phyloP scores from a whole-genome alignment of 2,113 vertebrate species.

The Oncorhynchus kisutch region DNA sequence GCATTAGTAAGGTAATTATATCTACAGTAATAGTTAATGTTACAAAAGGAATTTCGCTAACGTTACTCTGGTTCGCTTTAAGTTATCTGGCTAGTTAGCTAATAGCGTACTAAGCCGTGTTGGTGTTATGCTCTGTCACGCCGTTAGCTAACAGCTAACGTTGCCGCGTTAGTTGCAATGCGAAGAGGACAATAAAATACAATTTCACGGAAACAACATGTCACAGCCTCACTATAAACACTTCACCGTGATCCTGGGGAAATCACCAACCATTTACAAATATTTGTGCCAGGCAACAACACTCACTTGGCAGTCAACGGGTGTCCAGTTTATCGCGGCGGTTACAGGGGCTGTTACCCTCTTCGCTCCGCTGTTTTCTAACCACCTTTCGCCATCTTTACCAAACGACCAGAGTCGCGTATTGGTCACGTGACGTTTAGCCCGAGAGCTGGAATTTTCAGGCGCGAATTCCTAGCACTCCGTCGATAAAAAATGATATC shows the following conservation, averaged over 20 bases:
- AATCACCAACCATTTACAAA: background rate
- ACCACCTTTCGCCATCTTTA: conserved; percentile 89
- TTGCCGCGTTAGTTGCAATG: background rate
- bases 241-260: background rate
- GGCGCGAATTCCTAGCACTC: conserved; percentile 18
- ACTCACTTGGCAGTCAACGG: conserved; percentile 51
- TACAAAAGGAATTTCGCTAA: too few species aligned
- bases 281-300: background rate
- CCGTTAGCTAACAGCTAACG: background rate
- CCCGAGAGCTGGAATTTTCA: conserved; percentile 47
- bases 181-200: conserved; percentile 2
- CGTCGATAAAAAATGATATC: background rate
- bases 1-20: too few species aligned
- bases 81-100: too few species aligned
- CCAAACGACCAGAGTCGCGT: conserved; percentile 74
- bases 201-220: background rate
- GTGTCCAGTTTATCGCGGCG: conserved; percentile 35
- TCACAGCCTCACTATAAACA: background rate
- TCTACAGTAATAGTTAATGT: too few species aligned
- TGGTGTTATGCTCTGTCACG: background rate
- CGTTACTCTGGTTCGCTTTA: too few species aligned
- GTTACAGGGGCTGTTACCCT: conserved; percentile 62
- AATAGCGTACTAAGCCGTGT: background rate
- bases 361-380: conserved; percentile 81
- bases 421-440: conserved; percentile 82